These are phyloP conservation scores for Athrips mouffetella DNA, from an alignment of 2,888 invertebrate species.

Conservation along the genomic window DNA sequence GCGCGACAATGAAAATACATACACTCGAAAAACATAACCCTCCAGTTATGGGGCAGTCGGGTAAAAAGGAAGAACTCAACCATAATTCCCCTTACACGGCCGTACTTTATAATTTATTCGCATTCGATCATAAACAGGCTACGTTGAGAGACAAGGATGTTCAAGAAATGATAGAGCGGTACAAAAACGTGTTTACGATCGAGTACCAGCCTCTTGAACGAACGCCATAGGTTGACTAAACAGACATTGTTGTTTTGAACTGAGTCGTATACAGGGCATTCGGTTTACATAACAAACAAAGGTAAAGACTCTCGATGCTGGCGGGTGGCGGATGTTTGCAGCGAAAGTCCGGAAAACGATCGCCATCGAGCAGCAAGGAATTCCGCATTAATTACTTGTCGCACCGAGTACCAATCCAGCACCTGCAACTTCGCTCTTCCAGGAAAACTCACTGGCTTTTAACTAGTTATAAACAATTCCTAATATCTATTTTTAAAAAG, in stretches of 20 bases:
- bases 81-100: too few species aligned
- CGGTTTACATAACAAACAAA: conserved; percentile 52
- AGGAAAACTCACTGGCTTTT: conserved; percentile 1
- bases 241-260: conserved; percentile 6
- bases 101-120: too few species aligned
- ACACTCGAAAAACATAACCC: too few species aligned
- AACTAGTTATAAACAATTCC: background rate
- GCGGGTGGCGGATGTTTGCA: conserved; percentile 66
- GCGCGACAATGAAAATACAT: too few species aligned
- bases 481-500: background rate
- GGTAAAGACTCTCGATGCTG: conserved; percentile 27
- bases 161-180: too few species aligned
- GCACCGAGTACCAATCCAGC: conserved; percentile 19
- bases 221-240: background rate
- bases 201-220: background rate
- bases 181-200: background rate
- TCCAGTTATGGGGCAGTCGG: too few species aligned
- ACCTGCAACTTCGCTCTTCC: conserved; percentile 3
- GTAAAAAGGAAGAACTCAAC: too few species aligned
- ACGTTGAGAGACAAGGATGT: too few species aligned
- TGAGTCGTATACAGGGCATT: conserved; percentile 14
- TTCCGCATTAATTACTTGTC: conserved; percentile 72
- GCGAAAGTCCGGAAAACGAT: conserved; percentile 69
- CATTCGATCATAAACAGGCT: too few species aligned
- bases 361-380: conserved; percentile 34